These are phyloP conservation scores for Meloidogyne chitwoodi DNA, from an alignment of 1,140 invertebrate species.

Conservation along the genomic window DNA sequence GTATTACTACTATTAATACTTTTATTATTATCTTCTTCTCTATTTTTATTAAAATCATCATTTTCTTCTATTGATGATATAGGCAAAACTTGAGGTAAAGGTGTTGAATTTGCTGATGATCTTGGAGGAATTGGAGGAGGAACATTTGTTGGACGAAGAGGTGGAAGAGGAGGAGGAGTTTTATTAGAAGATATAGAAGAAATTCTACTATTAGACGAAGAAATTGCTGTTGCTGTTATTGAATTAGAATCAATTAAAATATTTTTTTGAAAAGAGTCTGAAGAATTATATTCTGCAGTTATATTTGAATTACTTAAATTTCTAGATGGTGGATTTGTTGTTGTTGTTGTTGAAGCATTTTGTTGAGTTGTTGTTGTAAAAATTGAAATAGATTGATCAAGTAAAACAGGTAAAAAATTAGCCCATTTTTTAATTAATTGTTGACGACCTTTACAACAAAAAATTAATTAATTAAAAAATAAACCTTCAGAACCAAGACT, in stretches of 20 bases:
- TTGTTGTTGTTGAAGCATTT: background rate
- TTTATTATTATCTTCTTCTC: background rate
- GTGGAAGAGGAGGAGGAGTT: background rate
- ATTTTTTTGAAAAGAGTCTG: background rate
- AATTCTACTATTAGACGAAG: background rate
- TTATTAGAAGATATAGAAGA: background rate
- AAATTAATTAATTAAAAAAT: background rate
- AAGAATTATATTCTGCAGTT: background rate
- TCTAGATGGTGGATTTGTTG: background rate
- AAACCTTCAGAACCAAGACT: constrained; percentile 75
- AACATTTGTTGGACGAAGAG: background rate
- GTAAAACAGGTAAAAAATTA: constrained; percentile 76
- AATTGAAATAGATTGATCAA: constrained; percentile 56
- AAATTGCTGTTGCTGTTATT: background rate
- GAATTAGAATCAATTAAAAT: background rate
- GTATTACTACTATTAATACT: background rate
- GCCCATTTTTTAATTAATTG: constrained; percentile 88
- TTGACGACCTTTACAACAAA: constrained; percentile 71
- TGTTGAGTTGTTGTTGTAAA: constrained; percentile 19
- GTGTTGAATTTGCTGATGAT: background rate
- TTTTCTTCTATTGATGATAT: background rate
- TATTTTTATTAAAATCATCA: background rate
- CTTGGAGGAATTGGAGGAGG: constrained; percentile 16
- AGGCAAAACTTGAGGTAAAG: constrained; percentile 8
- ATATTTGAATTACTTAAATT: background rate